A percentile compares a stretch with the other conserved stretches of the same genome.
Evolutionary conservation across 2,113 vertebrate genomes (phyloP).

Genomic region (Cisticola juncidis): DNA sequence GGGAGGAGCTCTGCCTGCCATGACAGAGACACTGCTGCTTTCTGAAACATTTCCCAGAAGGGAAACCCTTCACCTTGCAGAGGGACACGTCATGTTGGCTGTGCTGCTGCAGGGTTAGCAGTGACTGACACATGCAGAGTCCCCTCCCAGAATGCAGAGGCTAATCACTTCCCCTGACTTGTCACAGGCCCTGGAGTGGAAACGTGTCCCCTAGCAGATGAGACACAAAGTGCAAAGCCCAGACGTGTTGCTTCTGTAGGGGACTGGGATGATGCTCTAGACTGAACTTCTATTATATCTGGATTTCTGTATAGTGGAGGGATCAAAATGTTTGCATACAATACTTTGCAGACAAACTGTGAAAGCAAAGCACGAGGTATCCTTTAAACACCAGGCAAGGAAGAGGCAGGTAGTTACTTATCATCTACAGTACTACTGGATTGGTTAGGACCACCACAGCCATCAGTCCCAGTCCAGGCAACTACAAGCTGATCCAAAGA

Average conservation of each 20-base stretch:
- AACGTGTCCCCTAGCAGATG: not conserved
- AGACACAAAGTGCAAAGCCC: not conserved
- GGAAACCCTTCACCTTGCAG: conserved; percentile 18
- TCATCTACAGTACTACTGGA: not conserved
- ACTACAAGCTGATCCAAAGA: not conserved
- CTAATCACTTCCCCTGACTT: not conserved
- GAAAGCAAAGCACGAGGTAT: not conserved
- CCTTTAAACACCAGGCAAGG: not conserved
- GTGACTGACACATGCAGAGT: not conserved
- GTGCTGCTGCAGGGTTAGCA: not conserved
- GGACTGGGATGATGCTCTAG: not conserved
- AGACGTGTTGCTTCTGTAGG: not conserved
- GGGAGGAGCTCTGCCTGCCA: conserved; percentile 50
- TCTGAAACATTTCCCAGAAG: conserved; percentile 7
- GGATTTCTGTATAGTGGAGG: not conserved
- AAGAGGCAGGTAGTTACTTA: not conserved
- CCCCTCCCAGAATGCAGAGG: not conserved
- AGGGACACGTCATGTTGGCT: not conserved
- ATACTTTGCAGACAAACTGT: not conserved
- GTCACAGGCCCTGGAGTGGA: not conserved
- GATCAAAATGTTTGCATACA: not conserved
- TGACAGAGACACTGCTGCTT: not conserved
- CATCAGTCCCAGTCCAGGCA: not conserved
- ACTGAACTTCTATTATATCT: not conserved
- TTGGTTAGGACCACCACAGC: not conserved